Percentiles rank a stretch among this genome's conserved stretches.
phyloP scores from a whole-genome alignment of 2,888 invertebrate species.

The Agonopterix arenella region DNA sequence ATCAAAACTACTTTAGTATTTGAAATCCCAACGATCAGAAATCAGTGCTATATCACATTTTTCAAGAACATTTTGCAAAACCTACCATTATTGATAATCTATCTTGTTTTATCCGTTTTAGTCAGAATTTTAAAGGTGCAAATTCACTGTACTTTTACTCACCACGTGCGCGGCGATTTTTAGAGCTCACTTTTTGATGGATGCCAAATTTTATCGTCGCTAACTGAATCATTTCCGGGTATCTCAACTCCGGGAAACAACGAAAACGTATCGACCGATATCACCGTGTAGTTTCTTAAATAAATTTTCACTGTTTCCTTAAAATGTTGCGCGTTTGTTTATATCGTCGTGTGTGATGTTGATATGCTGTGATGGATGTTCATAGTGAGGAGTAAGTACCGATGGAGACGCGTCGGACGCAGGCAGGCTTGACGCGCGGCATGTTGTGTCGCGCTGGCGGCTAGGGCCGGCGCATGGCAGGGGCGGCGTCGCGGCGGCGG shows the following conservation, averaged over 20 bases:
- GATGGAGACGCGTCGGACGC: slow-evolving; percentile 76
- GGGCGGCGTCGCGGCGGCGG: slow-evolving; percentile 26
- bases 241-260: slow-evolving; percentile 24
- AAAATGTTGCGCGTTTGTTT: slow-evolving; percentile 26
- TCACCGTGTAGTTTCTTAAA: slow-evolving; percentile 29
- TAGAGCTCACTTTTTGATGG: slow-evolving; percentile 74
- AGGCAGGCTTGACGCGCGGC: slow-evolving; percentile 74
- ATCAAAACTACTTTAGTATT: no score
- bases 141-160: slow-evolving; percentile 72
- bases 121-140: slow-evolving; percentile 8
- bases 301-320: slow-evolving; percentile 41
- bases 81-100: no score
- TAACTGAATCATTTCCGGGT: slow-evolving; percentile 77
- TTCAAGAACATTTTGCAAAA: no score
- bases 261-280: slow-evolving; percentile 20
- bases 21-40: no score
- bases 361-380: slow-evolving; percentile 37
- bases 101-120: no score
- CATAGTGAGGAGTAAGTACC: slow-evolving; percentile 49
- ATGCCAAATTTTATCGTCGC: slow-evolving; percentile 80
- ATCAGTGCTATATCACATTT: no score
- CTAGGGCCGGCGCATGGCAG: slow-evolving; percentile 68
- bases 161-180: slow-evolving; percentile 64
- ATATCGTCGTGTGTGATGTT: slow-evolving; percentile 33
- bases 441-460: slow-evolving; percentile 49